Percentiles rank a stretch among this genome's conserved stretches.
These are phyloP conservation scores for Platynereis dumerilii DNA, from an alignment of 2,888 invertebrate genomes.

Conservation along the genomic window DNA sequence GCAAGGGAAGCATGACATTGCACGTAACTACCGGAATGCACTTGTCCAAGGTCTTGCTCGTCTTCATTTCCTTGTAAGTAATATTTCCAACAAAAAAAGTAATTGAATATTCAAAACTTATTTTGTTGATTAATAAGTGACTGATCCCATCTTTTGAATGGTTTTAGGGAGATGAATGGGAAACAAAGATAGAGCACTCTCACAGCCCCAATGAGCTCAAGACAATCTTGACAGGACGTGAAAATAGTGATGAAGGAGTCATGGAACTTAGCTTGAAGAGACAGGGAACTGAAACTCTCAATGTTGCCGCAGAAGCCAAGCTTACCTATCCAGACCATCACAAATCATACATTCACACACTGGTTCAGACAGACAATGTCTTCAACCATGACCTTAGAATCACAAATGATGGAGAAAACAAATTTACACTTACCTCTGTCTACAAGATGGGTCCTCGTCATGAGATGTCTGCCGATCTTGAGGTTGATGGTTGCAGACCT, in stretches of 20 bases:
- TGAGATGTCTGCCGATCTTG: constrained; percentile 12
- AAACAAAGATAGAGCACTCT: constrained; percentile 25
- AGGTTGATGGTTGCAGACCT: not conserved
- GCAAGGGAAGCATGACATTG: constrained; percentile 1
- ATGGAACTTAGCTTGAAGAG: constrained; percentile 26
- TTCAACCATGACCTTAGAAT: constrained; percentile 14
- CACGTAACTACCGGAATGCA: too few relatives aligned
- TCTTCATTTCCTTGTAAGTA: too few relatives aligned
- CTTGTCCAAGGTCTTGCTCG: too few relatives aligned
- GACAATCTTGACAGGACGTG: constrained; percentile 17
- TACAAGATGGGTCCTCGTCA: constrained; percentile 14
- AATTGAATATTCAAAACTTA: too few relatives aligned
- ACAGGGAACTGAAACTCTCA: constrained; percentile 27
- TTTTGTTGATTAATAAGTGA: not conserved
- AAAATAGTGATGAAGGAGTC: constrained; percentile 8
- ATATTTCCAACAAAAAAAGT: too few relatives aligned
- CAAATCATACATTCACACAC: constrained; percentile 8
- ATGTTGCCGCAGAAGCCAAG: constrained; percentile 8
- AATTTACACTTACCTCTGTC: constrained; percentile 7
- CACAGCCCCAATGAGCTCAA: constrained; percentile 24
- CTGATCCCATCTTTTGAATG: not conserved
- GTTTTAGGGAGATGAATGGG: constrained; percentile 24
- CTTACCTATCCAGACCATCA: constrained; percentile 7
- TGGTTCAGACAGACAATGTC: constrained; percentile 7
- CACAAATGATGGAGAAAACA: not conserved